Conservation (phyloP, 2,113 vertebrate genomes). For the Poecile atricapillus region DNA sequence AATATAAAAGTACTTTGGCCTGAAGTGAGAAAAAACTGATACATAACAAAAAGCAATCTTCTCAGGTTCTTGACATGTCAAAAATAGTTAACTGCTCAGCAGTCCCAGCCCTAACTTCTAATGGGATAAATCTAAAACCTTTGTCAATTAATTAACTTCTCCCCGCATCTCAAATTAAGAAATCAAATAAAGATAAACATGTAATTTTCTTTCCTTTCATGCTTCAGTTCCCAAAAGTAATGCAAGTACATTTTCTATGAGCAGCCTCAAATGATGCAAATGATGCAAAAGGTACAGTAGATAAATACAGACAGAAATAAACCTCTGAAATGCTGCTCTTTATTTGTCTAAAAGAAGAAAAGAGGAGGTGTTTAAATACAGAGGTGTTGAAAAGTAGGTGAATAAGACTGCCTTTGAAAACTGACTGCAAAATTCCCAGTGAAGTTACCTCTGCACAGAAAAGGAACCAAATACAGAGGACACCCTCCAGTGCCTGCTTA, state of each 20-base stretch:
- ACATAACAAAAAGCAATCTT: not conserved
- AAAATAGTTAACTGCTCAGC: conserved; percentile 4
- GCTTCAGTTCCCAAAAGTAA: conserved; percentile 18
- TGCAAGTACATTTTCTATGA: not conserved
- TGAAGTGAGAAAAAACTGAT: not conserved
- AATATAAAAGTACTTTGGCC: not conserved
- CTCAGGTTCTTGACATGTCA: not conserved
- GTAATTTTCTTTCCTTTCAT: conserved; percentile 47
- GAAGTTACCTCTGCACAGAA: not conserved
- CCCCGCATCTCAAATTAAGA: conserved; percentile 38
- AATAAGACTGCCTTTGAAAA: not conserved
- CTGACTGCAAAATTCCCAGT: not conserved
- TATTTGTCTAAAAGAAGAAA: not conserved
- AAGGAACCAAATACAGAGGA: not conserved
- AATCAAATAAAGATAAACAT: conserved; percentile 59
- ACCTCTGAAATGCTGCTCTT: not conserved
- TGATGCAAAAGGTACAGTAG: not conserved
- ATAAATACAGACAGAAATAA: not conserved
- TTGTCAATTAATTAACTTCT: conserved; percentile 57
- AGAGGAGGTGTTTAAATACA: not conserved
- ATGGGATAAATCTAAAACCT: conserved; percentile 39
- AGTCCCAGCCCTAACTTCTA: not conserved
- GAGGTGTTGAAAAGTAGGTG: not conserved
- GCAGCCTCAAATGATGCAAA: not conserved
- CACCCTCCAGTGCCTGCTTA: not conserved